Percentiles rank a stretch among this genome's conserved stretches.
These are phyloP conservation scores for Sinelater perroti DNA, from an alignment of 2,888 invertebrate genomes.

Conservation along the genomic window DNA sequence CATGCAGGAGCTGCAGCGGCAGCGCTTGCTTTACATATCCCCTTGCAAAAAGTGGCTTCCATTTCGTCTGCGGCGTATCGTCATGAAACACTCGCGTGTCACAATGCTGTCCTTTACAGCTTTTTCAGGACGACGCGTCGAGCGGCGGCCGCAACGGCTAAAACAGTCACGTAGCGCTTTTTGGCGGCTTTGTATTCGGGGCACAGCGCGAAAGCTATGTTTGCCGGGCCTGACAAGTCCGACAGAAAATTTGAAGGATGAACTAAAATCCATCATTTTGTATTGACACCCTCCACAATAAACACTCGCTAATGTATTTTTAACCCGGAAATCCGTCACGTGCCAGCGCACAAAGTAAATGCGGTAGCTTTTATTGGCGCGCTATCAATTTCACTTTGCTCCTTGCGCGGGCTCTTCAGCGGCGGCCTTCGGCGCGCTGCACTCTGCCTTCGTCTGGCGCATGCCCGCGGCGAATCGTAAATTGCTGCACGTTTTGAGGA, in stretches of 20 bases:
- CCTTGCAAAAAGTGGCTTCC: too few species aligned
- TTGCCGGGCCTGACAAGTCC: background rate
- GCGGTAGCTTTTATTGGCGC: background rate
- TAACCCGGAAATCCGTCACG: conserved; percentile 6
- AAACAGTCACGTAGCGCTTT: conserved; percentile 1
- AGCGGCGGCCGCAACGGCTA: too few species aligned
- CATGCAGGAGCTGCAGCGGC: background rate
- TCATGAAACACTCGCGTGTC: too few species aligned
- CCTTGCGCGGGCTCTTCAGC: too few species aligned
- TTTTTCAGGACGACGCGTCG: too few species aligned
- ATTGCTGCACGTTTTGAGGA: too few species aligned
- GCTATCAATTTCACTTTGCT: conserved; percentile 3
- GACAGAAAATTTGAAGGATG: conserved; percentile 12
- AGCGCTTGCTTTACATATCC: too few species aligned
- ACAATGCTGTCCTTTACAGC: too few species aligned
- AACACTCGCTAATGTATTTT: conserved; percentile 14
- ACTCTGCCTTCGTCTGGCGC: too few species aligned
- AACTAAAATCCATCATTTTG: conserved; percentile 11
- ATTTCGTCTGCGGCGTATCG: too few species aligned
- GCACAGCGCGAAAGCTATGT: background rate
- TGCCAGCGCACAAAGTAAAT: background rate
- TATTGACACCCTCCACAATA: conserved; percentile 10
- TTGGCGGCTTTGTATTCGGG: background rate
- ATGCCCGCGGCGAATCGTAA: too few species aligned
- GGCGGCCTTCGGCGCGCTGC: too few species aligned